Evolutionary conservation across 2,888 invertebrate species (phyloP).

Genomic region (Chalcosyrphus nemorum): DNA sequence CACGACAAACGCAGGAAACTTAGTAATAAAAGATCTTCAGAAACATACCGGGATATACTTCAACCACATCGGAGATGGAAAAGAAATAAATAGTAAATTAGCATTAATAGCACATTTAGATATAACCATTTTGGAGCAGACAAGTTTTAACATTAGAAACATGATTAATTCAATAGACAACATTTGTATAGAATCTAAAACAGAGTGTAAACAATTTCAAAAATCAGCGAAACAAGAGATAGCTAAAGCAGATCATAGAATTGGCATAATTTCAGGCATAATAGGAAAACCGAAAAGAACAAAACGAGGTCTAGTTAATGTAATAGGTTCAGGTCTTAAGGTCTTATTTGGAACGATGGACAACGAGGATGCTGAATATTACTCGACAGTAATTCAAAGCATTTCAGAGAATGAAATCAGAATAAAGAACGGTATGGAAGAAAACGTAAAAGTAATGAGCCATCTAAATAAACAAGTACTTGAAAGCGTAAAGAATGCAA

Average conservation of each 20-base stretch:
- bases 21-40: not conserved
- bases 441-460: no score
- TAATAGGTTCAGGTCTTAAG: no score
- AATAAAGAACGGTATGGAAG: no score
- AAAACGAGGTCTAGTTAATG: not conserved
- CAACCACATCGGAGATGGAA: not conserved
- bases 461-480: no score
- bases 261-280: conserved; percentile 17
- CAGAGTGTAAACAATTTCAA: conserved; percentile 18
- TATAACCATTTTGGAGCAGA: not conserved
- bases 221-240: conserved; percentile 3
- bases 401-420: no score
- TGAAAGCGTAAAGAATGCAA: no score
- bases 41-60: not conserved
- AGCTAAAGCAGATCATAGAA: not conserved
- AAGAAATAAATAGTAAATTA: not conserved
- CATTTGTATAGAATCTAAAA: not conserved
- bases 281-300: conserved; percentile 6
- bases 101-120: conserved; percentile 1
- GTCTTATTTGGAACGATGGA: no score
- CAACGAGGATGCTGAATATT: no score
- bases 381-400: no score
- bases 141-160: not conserved
- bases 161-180: conserved; percentile 21
- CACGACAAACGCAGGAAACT: no score